A percentile compares a stretch with the other conserved stretches of the same genome.
Evolutionary conservation across 2,888 invertebrate genomes (phyloP).

Genomic region (Brenthis hecate): DNA sequence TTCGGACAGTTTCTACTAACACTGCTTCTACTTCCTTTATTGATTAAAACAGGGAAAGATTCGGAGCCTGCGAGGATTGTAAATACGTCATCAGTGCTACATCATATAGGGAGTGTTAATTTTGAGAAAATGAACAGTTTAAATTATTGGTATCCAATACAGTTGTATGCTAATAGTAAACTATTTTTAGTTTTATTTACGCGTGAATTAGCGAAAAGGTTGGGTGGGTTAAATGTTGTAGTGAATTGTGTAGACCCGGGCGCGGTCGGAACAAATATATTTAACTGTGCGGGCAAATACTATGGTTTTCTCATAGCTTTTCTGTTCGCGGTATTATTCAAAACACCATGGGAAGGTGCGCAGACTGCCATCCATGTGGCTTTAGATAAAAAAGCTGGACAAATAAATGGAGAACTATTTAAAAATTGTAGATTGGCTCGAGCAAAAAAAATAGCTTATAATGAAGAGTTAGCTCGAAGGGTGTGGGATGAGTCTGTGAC

Average conservation of each 20-base stretch:
- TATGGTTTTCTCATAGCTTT: conserved; percentile 80
- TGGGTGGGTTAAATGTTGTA: conserved; percentile 85
- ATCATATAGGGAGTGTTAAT: conserved; percentile 86
- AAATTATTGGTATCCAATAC: conserved; percentile 71
- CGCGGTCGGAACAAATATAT: conserved; percentile 90
- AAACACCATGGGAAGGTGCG: conserved; percentile 89
- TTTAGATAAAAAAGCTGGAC: conserved; percentile 86
- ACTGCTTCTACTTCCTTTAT: conserved; percentile 90
- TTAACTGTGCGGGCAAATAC: conserved; percentile 75
- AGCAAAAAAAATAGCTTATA: conserved; percentile 82
- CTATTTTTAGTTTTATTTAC: conserved; percentile 89
- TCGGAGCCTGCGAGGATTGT: conserved; percentile 88
- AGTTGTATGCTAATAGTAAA: conserved; percentile 84
- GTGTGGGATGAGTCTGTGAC: conserved; percentile 91
- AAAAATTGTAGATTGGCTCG: conserved; percentile 87
- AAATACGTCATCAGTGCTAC: conserved; percentile 89
- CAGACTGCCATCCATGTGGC: conserved; percentile 90
- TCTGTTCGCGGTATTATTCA: conserved; percentile 85
- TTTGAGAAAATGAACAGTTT: conserved; percentile 86
- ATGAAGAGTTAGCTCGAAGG: conserved; percentile 85
- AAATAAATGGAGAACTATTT: conserved; percentile 88
- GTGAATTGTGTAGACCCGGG: conserved; percentile 93
- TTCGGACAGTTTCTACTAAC: conserved; percentile 96
- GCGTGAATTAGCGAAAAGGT: conserved; percentile 85
- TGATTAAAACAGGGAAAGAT: conserved; percentile 79